Percentiles rank a stretch among this genome's conserved stretches.
Evolutionary conservation across 2,888 invertebrate species (phyloP).

Genomic region (Lasioglossum lativentre): DNA sequence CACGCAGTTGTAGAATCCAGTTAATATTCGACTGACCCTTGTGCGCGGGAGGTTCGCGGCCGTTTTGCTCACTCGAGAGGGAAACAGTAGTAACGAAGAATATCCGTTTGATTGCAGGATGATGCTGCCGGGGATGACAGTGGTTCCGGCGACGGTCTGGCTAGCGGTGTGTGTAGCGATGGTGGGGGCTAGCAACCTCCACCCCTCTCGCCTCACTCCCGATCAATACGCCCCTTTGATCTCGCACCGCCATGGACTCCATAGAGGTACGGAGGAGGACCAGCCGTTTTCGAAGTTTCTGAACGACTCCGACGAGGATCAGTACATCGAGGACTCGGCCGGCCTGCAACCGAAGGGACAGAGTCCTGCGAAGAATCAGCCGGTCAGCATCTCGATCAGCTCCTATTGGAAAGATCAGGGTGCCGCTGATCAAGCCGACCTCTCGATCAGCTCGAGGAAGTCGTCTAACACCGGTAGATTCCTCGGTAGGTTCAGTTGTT

Average conservation of each 20-base stretch:
- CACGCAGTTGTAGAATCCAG: background rate
- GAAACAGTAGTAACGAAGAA: constrained; percentile 63
- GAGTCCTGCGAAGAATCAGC: constrained; percentile 33
- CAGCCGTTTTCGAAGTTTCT: constrained; percentile 72
- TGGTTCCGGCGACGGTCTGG: constrained; percentile 79
- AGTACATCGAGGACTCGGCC: constrained; percentile 60
- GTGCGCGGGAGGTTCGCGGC: background rate
- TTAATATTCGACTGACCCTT: background rate
- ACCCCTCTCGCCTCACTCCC: constrained; percentile 73
- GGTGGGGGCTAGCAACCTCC: constrained; percentile 76
- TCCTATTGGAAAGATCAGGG: background rate
- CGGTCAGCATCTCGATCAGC: constrained; percentile 7
- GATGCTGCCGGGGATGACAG: constrained; percentile 80
- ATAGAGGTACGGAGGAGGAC: constrained; percentile 72
- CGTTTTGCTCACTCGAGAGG: background rate
- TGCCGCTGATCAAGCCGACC: background rate
- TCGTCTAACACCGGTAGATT: background rate
- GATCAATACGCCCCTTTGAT: constrained; percentile 82
- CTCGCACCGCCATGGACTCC: constrained; percentile 73
- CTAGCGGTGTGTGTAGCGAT: constrained; percentile 71
- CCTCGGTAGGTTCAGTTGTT: background rate
- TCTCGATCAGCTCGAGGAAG: background rate
- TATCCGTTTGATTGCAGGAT: constrained; percentile 77
- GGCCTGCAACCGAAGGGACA: background rate
- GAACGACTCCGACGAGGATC: constrained; percentile 59